Conservation (phyloP, 2,113 vertebrate genomes). For the Vidua macroura region DNA sequence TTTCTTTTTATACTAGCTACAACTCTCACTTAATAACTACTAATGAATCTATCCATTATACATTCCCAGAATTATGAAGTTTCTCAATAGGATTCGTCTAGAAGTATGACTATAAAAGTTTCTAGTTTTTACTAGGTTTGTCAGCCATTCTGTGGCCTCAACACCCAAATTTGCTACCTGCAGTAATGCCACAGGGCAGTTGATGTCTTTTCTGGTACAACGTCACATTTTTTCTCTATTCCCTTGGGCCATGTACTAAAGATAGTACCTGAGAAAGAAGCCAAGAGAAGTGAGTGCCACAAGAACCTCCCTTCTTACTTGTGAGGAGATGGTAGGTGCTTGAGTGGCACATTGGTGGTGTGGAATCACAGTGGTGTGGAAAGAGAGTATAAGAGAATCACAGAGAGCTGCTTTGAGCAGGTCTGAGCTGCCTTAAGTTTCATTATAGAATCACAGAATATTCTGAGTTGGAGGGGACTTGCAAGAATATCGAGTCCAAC, state of each 20-base stretch:
- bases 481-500: rapidly evolving
- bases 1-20: not conserved
- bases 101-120: not conserved
- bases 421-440: not conserved
- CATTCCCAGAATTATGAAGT: not conserved
- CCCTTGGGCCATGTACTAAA: not conserved
- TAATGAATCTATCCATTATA: not conserved
- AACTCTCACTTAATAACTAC: not conserved
- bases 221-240: not conserved
- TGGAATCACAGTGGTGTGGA: not conserved
- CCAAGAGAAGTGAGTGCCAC: not conserved
- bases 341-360: rapidly evolving
- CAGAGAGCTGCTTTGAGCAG: not conserved
- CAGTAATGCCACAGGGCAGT: rapidly evolving
- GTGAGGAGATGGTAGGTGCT: not conserved
- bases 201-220: not conserved
- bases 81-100: not conserved
- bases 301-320: not conserved
- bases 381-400: not conserved
- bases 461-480: too few relatives aligned
- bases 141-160: not conserved
- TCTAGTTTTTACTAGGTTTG: not conserved
- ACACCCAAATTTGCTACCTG: not conserved
- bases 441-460: not conserved
- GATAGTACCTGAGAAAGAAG: not conserved